These are phyloP conservation scores for Oscheius sp. DNA, from an alignment of 2,888 invertebrate species.

Conservation along the genomic window DNA sequence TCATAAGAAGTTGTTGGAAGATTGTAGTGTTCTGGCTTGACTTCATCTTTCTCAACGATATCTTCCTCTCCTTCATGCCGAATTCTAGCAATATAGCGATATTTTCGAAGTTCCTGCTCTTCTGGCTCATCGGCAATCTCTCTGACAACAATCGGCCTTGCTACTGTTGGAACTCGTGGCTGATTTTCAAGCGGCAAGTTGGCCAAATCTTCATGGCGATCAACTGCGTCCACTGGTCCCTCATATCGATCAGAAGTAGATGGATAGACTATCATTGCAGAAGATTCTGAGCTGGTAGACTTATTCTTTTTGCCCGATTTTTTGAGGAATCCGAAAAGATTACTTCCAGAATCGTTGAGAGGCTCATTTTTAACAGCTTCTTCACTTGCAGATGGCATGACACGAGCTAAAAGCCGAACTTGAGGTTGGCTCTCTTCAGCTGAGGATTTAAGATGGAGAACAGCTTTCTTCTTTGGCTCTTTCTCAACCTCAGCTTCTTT, in stretches of 20 bases:
- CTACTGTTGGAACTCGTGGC: not conserved
- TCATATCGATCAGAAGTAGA: slow-evolving; percentile 10
- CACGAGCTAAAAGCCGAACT: slow-evolving; percentile 38
- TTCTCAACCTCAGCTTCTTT: not conserved
- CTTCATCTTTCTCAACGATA: slow-evolving; percentile 26
- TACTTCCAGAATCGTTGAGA: no score
- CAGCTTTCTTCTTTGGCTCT: slow-evolving; percentile 11
- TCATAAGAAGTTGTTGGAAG: slow-evolving; percentile 30
- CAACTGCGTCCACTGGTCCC: slow-evolving; percentile 18
- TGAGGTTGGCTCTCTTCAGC: not conserved
- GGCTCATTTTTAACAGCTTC: not conserved
- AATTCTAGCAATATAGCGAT: slow-evolving; percentile 37
- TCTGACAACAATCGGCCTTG: not conserved
- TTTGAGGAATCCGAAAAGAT: slow-evolving; percentile 29
- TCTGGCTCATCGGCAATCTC: not conserved
- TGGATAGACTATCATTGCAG: not conserved
- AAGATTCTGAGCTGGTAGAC: not conserved
- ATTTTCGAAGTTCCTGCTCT: not conserved
- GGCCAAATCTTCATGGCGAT: slow-evolving; percentile 9
- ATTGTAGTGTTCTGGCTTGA: slow-evolving; percentile 32
- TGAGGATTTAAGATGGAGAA: slow-evolving; percentile 12
- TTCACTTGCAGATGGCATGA: not conserved
- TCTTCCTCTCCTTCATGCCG: slow-evolving; percentile 47
- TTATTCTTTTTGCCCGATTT: not conserved
- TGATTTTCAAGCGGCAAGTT: slow-evolving; percentile 17